Percentiles rank a stretch among this genome's conserved stretches.
Evolutionary conservation across 35 echinoderm and acorn worm genomes (phyloP).

Genomic region (Eucidaris tribuloides): DNA sequence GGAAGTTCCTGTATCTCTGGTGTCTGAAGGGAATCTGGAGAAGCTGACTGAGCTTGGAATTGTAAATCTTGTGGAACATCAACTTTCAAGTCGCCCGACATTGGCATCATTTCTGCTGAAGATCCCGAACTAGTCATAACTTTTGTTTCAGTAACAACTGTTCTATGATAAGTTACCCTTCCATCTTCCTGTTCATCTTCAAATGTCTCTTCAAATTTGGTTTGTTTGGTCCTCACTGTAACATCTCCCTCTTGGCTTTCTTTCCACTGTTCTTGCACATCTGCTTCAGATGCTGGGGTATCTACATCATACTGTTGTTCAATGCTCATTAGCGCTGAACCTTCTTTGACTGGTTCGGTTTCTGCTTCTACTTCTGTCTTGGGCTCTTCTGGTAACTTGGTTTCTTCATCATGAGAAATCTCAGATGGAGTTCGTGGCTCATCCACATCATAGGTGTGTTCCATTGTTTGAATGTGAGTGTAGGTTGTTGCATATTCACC

Average conservation of each 20-base stretch:
- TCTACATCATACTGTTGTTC: slow-evolving; percentile 30
- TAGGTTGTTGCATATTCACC: slow-evolving; percentile 42
- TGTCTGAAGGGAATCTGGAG: slow-evolving; percentile 50
- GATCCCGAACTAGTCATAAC: not conserved
- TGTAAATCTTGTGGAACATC: slow-evolving; percentile 23
- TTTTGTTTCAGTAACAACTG: slow-evolving; percentile 20
- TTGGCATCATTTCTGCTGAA: not conserved
- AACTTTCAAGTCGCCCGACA: not conserved
- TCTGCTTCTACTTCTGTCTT: slow-evolving; percentile 1
- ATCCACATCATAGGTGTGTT: not conserved
- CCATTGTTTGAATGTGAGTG: not conserved
- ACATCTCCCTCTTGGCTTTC: slow-evolving; percentile 15
- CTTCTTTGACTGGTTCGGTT: not conserved
- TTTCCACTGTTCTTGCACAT: not conserved
- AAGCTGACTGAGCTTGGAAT: slow-evolving; percentile 16
- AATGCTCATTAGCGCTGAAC: not conserved
- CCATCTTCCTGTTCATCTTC: slow-evolving; percentile 13
- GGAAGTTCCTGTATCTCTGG: slow-evolving; percentile 95
- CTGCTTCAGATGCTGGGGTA: not conserved
- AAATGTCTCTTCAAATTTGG: not conserved
- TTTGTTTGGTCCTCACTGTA: not conserved
- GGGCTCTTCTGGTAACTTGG: not conserved
- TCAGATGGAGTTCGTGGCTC: slow-evolving; percentile 16
- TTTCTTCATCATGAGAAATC: not conserved
- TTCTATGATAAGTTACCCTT: not conserved